Conservation (phyloP, 2,113 vertebrate genomes). For the Protomyctophum bolini region DNA sequence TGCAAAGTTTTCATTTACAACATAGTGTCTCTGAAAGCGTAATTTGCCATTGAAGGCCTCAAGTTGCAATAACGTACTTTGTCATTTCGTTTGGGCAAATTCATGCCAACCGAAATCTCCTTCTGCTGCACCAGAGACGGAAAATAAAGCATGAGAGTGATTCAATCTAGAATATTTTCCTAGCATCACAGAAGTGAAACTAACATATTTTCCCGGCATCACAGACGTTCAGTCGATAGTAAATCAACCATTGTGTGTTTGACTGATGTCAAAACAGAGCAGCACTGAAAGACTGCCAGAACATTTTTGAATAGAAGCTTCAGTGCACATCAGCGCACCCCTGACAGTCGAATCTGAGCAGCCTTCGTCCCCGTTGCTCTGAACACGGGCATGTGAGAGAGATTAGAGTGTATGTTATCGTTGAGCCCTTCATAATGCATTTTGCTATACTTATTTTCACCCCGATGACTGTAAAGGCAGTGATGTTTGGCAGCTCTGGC, state of each 20-base stretch:
- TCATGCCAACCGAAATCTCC: no score
- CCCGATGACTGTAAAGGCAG: neutral
- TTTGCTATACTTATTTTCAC: neutral
- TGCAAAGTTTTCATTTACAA: no score
- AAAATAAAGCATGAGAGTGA: no score
- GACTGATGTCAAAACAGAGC: conserved; percentile 39
- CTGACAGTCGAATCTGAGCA: conserved; percentile 29
- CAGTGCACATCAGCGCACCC: conserved; percentile 21
- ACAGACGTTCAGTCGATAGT: conserved; percentile 40
- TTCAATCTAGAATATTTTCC: no score
- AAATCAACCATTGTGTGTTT: conserved; percentile 36
- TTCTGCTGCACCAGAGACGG: no score
- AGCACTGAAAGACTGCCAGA: conserved; percentile 45
- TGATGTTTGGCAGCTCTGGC: neutral
- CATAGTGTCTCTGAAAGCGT: no score
- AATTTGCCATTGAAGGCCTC: no score
- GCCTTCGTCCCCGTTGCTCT: conserved; percentile 4
- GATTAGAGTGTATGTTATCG: conserved; percentile 10
- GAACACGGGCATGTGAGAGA: conserved; percentile 6
- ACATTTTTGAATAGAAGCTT: conserved; percentile 31
- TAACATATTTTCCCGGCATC: conserved; percentile 13
- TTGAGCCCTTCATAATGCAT: conserved; percentile 26
- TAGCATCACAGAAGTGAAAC: no score
- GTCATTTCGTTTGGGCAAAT: no score
- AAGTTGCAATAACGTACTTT: no score